Conservation (phyloP, 2,888 invertebrate genomes). For the Latrodectus hesperus region DNA sequence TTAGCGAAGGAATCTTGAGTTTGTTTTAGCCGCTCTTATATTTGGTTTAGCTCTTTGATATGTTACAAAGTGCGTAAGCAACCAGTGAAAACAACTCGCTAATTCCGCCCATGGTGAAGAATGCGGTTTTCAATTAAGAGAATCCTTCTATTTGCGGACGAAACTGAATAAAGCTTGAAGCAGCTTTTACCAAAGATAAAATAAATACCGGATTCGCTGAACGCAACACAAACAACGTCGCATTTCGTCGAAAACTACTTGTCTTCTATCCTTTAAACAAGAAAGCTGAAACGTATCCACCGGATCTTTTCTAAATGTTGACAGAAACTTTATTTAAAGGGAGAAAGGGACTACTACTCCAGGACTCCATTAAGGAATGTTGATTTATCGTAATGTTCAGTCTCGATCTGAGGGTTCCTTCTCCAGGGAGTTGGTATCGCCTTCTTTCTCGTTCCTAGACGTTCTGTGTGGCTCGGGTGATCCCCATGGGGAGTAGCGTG, state of each 20-base stretch:
- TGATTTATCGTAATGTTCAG: conserved; percentile 66
- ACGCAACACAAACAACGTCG: conserved; percentile 64
- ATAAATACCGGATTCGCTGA: conserved; percentile 55
- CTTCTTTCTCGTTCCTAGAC: conserved; percentile 48
- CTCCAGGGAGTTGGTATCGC: conserved; percentile 27
- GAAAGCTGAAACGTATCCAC: conserved; percentile 60
- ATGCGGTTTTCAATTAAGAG: conserved; percentile 69
- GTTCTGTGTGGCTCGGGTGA: conserved; percentile 6
- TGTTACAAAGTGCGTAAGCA: conserved; percentile 68
- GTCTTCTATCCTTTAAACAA: conserved; percentile 61
- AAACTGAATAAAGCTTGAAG: conserved; percentile 66
- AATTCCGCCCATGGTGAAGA: conserved; percentile 65
- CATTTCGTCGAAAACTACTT: conserved; percentile 28
- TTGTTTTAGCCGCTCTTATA: conserved; percentile 62
- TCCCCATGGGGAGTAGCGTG: conserved; percentile 22
- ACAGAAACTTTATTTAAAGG: conserved; percentile 69
- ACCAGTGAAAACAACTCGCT: conserved; percentile 62
- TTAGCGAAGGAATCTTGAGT: conserved; percentile 37
- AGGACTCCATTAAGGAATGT: conserved; percentile 66
- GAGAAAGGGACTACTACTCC: conserved; percentile 47
- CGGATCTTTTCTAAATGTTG: conserved; percentile 68
- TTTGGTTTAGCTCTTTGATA: conserved; percentile 61
- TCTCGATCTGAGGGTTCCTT: conserved; percentile 42
- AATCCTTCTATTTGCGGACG: conserved; percentile 57
- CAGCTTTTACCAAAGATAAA: conserved; percentile 62